These are phyloP conservation scores for Bryconaethiops microstoma DNA, from an alignment of 2,797 vertebrate species.

Conservation along the genomic window DNA sequence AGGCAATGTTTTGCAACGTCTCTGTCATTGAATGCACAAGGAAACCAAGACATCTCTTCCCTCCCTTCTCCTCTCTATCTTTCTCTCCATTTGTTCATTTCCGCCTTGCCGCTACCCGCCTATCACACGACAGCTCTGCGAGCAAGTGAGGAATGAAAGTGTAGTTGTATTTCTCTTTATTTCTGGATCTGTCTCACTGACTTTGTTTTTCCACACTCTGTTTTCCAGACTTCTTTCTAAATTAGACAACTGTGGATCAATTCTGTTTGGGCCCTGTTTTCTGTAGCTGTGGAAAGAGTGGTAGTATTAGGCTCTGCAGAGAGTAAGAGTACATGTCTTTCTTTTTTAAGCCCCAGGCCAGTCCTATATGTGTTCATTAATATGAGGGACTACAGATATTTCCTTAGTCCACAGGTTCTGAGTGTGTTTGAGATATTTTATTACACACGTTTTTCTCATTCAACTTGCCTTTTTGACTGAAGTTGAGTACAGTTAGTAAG, in stretches of 20 bases:
- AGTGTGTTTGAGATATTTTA: not conserved
- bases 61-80: constrained; percentile 15
- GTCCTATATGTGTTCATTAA: not conserved
- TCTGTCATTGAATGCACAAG: constrained; percentile 51
- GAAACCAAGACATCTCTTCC: constrained; percentile 46
- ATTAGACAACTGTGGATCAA: no score
- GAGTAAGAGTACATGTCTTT: not conserved
- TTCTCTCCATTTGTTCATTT: not conserved
- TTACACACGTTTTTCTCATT: not conserved
- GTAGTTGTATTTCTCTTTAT: not conserved
- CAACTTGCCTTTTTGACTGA: no score
- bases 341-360: not conserved
- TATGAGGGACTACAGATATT: not conserved
- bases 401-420: not conserved
- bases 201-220: constrained; percentile 13
- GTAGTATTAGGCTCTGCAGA: not conserved
- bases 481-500: no score
- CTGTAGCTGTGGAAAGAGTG: constrained; percentile 11
- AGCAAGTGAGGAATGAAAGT: not conserved
- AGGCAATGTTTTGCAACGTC: constrained; percentile 71
- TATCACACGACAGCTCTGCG: not conserved
- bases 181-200: constrained; percentile 20
- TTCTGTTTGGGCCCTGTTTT: not conserved
- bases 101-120: not conserved
- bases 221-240: not conserved